These are phyloP conservation scores for Portunus trituberculatus DNA, from an alignment of 1,140 invertebrate genomes.

Conservation along the genomic window DNA sequence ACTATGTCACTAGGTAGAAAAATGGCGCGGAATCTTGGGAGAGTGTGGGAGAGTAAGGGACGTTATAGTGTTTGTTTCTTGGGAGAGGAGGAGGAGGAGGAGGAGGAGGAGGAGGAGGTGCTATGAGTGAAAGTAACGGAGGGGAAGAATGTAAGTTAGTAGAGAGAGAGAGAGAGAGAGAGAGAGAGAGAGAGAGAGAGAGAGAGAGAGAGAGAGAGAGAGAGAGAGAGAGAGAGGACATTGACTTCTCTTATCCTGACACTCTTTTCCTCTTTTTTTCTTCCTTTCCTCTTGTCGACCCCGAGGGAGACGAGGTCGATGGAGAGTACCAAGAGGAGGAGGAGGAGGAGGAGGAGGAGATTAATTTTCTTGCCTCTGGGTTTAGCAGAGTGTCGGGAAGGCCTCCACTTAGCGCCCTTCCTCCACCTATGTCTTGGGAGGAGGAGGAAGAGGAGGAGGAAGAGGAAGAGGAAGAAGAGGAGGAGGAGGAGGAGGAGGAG, in stretches of 20 bases:
- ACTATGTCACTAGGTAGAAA: background rate
- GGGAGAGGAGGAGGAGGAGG: background rate
- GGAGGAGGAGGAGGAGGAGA: background rate
- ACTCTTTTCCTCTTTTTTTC: background rate
- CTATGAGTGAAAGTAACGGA: background rate
- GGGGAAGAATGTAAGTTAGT: no score
- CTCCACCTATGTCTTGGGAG: background rate
- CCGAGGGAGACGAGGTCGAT: background rate
- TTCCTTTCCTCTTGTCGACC: background rate
- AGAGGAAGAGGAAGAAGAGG: background rate
- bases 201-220: no score
- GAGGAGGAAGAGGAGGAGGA: background rate
- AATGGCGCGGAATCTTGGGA: background rate
- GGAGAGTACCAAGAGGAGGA: background rate
- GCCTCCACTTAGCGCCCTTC: background rate
- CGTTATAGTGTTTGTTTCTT: background rate
- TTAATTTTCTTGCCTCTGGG: background rate
- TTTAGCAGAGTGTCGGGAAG: background rate
- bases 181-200: no score
- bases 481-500: background rate
- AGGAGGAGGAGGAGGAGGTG: background rate
- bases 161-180: no score
- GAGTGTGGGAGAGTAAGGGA: background rate
- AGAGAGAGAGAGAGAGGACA: background rate
- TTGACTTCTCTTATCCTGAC: background rate